Base-by-base conservation (phyloP, 2,113 vertebrate species). In the Onychostruthus taczanowskii region DNA sequence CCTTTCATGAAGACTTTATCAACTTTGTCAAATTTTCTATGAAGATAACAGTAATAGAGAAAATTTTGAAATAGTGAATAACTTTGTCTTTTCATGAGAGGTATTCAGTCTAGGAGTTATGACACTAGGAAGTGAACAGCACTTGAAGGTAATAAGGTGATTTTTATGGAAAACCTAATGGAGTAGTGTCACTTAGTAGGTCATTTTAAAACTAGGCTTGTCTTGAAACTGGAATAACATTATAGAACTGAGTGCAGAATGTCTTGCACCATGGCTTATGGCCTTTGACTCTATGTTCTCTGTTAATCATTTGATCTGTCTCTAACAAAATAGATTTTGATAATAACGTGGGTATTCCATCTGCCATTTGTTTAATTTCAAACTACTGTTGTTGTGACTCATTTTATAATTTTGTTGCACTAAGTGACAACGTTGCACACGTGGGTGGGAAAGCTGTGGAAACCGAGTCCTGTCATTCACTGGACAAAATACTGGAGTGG, bases 401-500 rank as follows among this genome's bases (percentile, higher is more conserved):
- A 10, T 28, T 80, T 73, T 33, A 17, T 82, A 63, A 47, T 16
- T 21, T 82, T 61, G 14, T 64, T 27, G 58, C 0, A 5, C 33
- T 0, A 24, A 59, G 15, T 68, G 46, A 31, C 0, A 0, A 0
- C 6, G 2, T 50, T 67, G 28, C 17, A 27, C 22, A 28, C 0
- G 0, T 26, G 33, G 24, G 28, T 59, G 44, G 44, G 46, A 69
- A 67, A 84, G 31, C 18, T 33, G 17, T 68, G 44, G 27, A 52
- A 67, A 37, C 33, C 28, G 28, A 43, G 24, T 43, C n/a, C 20
- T 50, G 16, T 66, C 28, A 12, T 30, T 35, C 31, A 20, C n/a
- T 47, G 50, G 31, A 31, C 22, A 70, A 50, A 77, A 77, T 8
- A 9, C 15, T 13, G 2, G 30, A 27, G 20, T 10, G 23, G 39